Conservation (phyloP, 1,140 invertebrate species). For the Ectropis grisescens region DNA sequence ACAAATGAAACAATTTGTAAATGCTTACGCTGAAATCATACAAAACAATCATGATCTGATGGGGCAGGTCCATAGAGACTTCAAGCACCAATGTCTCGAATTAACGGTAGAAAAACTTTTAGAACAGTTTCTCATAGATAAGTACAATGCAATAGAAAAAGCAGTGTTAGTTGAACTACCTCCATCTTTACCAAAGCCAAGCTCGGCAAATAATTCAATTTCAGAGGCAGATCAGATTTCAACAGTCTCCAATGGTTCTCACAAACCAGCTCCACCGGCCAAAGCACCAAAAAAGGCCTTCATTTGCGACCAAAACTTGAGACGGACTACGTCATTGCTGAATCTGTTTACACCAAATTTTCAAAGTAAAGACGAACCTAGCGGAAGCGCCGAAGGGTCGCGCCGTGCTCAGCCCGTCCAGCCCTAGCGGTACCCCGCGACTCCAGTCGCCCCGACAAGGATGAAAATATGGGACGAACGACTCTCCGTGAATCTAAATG, state of each 20-base stretch:
- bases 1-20: constrained; percentile 96
- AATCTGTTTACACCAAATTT: constrained; percentile 95
- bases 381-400: constrained; percentile 57
- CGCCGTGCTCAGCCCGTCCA: constrained; percentile 69
- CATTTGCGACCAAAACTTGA: constrained; percentile 80
- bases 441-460: constrained; percentile 56
- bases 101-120: constrained; percentile 93
- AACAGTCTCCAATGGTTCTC: constrained; percentile 61
- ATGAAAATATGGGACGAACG: constrained; percentile 75
- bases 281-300: constrained; percentile 61
- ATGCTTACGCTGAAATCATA: constrained; percentile 88
- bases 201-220: constrained; percentile 65
- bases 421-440: constrained; percentile 71
- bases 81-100: constrained; percentile 90
- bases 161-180: constrained; percentile 82
- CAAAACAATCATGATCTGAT: constrained; percentile 91
- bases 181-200: constrained; percentile 51
- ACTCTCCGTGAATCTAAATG: constrained; percentile 86
- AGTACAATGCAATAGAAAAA: constrained; percentile 92
- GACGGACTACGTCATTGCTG: constrained; percentile 92
- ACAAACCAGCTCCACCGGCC: constrained; percentile 46
- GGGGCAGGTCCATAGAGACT: constrained; percentile 91
- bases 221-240: constrained; percentile 67
- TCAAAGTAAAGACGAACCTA: constrained; percentile 81
- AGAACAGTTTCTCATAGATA: constrained; percentile 90